A percentile compares a stretch with the other conserved stretches of the same genome.
These are phyloP conservation scores for Latrodectus geometricus DNA, from an alignment of 1,140 invertebrate species.

Conservation along the genomic window DNA sequence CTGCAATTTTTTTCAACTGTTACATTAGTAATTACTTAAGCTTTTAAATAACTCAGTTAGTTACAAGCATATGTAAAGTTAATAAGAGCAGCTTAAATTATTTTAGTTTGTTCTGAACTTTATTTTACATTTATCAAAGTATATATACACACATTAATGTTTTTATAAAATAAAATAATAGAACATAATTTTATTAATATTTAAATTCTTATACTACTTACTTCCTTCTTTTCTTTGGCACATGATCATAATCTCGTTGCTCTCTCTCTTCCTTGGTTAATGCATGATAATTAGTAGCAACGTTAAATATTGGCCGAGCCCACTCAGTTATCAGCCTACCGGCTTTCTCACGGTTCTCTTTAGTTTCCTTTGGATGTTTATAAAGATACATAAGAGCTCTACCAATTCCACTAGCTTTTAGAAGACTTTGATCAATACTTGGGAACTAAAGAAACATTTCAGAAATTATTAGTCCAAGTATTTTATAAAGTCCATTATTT, in stretches of 20 bases:
- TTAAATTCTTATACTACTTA: slow-evolving; percentile 49
- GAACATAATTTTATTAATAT: neutral
- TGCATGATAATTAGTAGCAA: slow-evolving; percentile 94
- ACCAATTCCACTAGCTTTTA: slow-evolving; percentile 91
- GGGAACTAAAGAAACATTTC: slow-evolving; percentile 80
- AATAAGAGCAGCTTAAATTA: no score
- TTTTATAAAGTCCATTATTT: neutral
- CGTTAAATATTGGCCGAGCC: slow-evolving; percentile 96
- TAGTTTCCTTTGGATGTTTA: slow-evolving; percentile 98
- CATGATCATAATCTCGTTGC: slow-evolving; percentile 90
- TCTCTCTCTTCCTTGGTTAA: slow-evolving; percentile 76
- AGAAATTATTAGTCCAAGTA: no score
- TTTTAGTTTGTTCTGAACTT: no score
- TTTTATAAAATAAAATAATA: neutral
- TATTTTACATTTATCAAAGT: slow-evolving; percentile 9
- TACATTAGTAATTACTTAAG: no score
- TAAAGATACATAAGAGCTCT: slow-evolving; percentile 98
- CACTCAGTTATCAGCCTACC: slow-evolving; percentile 95
- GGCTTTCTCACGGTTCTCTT: slow-evolving; percentile 90
- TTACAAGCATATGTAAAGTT: no score
- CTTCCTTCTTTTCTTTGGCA: slow-evolving; percentile 69
- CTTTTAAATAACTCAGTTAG: no score
- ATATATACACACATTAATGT: neutral
- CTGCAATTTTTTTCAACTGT: no score
- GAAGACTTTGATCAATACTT: slow-evolving; percentile 84